Base-by-base conservation (phyloP, 2,888 invertebrate genomes). In the Lissonota sp. region DNA sequence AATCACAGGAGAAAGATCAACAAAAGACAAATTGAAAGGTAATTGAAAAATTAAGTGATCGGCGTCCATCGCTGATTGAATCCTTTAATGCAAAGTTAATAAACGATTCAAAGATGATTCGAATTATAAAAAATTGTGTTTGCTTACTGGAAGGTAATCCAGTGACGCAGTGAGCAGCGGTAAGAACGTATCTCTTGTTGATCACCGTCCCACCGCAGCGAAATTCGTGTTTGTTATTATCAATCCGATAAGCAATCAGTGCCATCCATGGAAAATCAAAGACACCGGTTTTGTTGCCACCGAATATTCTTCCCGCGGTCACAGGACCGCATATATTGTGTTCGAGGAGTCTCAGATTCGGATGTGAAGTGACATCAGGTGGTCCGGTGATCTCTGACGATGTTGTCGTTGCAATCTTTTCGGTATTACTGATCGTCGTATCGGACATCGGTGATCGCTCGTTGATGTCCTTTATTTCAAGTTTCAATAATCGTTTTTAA, bases 201-300 rank as follows among this genome's bases (percentile, higher is more conserved):
- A 95, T 94, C 5, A 95, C 86, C 0, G 94, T 90, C 0, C 94
- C 95, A 58, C 92, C 92, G 69, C 90, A 92, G 64, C 87, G 90
- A 76, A 88, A 90, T 72, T 89, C 89, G 5, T 80, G 79, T 6
- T 40, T 83, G 5, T 73, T 46, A 7, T 14, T 55, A 80, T 91
- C 85, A 49, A 88, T 90, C 14, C 89, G 83, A 82, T 96, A 97
- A 0, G 94, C 94, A n/a, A 97, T 89, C 1, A 96, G 92, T 0
- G 95, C 96, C 96, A 96, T 95, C 96, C 96, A 97, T 0, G 96
- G 96, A 91, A 95, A 96, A 85, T 96, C 95, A 53, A 93, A 94
- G 4, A 96, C 89, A 0, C 90, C 91, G 0, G 96, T 95, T 77
- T 93, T 92, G 58, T 94, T 93, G 0, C 96, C 96, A 2, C 94